Evolutionary conservation across 2,113 vertebrate species (phyloP).

Genomic region (Xiphophorus hellerii): DNA sequence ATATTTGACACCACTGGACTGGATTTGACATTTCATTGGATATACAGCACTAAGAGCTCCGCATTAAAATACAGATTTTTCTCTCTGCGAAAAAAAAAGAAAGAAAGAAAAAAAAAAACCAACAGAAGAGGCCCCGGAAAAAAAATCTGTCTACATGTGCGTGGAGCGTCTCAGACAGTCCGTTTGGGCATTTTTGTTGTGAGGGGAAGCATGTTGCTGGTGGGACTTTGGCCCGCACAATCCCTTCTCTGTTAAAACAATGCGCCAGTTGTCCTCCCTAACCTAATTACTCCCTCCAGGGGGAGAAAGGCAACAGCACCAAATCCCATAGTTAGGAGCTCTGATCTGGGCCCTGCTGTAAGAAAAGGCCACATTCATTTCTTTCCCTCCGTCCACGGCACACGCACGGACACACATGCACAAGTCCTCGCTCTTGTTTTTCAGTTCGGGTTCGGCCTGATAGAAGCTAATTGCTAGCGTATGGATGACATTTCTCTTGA

Average conservation of each 20-base stretch:
- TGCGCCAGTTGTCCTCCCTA: slow-evolving; percentile 83
- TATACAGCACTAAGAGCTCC: slow-evolving; percentile 16
- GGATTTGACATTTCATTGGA: slow-evolving; percentile 64
- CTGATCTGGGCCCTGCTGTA: slow-evolving; percentile 78
- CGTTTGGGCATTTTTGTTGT: slow-evolving; percentile 77
- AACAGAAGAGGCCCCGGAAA: slow-evolving; percentile 26
- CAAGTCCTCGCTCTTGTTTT: slow-evolving; percentile 32
- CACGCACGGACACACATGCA: slow-evolving; percentile 29
- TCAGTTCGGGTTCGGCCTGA: slow-evolving; percentile 18
- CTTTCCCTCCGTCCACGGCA: slow-evolving; percentile 44
- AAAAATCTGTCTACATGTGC: slow-evolving; percentile 13
- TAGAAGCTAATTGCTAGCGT: slow-evolving; percentile 44
- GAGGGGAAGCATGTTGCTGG: slow-evolving; percentile 80
- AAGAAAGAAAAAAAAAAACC: slow-evolving; percentile 10
- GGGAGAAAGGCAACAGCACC: slow-evolving; percentile 80
- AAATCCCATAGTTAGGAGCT: slow-evolving; percentile 82
- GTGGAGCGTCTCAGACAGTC: slow-evolving; percentile 62
- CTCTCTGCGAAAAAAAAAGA: not conserved
- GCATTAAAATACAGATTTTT: slow-evolving; percentile 23
- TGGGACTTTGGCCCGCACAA: slow-evolving; percentile 83
- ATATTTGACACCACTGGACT: slow-evolving; percentile 65
- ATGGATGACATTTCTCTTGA: slow-evolving; percentile 36
- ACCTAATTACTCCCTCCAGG: slow-evolving; percentile 84
- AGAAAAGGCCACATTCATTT: slow-evolving; percentile 81
- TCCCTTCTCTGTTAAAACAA: slow-evolving; percentile 86